A percentile compares a stretch with the other conserved stretches of the same genome.
phyloP scores from a whole-genome alignment of 2,797 vertebrate genomes.

The Melanotaenia boesemani region DNA sequence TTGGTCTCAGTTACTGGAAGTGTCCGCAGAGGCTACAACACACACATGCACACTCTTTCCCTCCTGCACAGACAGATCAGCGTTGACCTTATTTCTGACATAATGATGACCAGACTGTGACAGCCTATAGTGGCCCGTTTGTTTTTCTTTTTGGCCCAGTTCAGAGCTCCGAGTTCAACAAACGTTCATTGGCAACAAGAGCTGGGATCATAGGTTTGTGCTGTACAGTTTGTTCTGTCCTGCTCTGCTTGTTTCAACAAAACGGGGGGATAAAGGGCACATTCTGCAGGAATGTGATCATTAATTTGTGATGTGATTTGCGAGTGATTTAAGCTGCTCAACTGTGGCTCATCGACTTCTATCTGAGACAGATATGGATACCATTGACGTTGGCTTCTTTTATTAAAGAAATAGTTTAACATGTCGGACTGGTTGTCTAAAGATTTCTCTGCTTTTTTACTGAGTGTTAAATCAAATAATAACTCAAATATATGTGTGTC shows the following conservation, averaged over 20 bases:
- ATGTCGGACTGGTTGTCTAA: neutral
- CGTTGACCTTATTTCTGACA: slow-evolving; percentile 65
- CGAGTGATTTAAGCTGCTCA: neutral
- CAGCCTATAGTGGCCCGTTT: slow-evolving; percentile 31
- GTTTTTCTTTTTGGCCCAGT: slow-evolving; percentile 42
- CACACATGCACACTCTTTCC: slow-evolving; percentile 21
- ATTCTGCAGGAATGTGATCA: neutral
- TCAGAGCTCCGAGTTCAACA: slow-evolving; percentile 42
- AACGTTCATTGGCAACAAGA: slow-evolving; percentile 23
- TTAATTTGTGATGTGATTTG: slow-evolving; percentile 8
- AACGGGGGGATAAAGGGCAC: neutral
- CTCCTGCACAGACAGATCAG: slow-evolving; percentile 29
- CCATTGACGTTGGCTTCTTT: neutral
- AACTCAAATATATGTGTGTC: neutral
- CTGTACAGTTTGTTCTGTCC: slow-evolving; percentile 9
- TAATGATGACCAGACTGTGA: slow-evolving; percentile 57
- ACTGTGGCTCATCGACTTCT: neutral
- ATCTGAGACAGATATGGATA: neutral
- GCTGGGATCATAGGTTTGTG: neutral
- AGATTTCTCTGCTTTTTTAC: neutral
- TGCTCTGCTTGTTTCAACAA: slow-evolving; percentile 18
- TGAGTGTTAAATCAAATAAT: neutral
- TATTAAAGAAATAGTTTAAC: neutral
- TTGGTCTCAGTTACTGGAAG: slow-evolving; percentile 64
- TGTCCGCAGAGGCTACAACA: slow-evolving; percentile 63